Conservation (phyloP, 2,888 invertebrate species). For the Temnothorax unifasciatus region DNA sequence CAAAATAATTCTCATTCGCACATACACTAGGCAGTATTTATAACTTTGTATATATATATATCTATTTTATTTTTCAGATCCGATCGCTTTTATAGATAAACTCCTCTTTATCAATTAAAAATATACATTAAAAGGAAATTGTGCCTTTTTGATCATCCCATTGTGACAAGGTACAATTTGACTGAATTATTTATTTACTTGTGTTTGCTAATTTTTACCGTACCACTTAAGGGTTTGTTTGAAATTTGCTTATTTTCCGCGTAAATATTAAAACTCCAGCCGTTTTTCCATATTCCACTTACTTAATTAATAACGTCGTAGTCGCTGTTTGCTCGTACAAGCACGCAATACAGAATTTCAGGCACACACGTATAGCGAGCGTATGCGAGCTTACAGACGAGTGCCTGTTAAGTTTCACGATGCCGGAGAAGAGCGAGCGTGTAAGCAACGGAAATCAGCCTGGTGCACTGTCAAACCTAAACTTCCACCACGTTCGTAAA, state of each 20-base stretch:
- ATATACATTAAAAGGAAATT: neutral
- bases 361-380: neutral
- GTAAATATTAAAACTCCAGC: constrained; percentile 6
- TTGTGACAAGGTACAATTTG: neutral
- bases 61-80: neutral
- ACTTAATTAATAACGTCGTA: constrained; percentile 38
- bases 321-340: neutral
- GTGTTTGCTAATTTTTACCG: constrained; percentile 16
- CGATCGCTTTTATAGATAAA: neutral
- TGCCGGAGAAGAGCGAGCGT: constrained; percentile 9
- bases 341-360: constrained; percentile 1
- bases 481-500: constrained; percentile 9
- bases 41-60: constrained; percentile 8
- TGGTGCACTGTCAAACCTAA: neutral
- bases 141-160: neutral
- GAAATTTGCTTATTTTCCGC: constrained; percentile 6
- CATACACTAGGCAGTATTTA: neutral
- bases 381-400: constrained; percentile 22
- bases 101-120: neutral
- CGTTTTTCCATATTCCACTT: constrained; percentile 14
- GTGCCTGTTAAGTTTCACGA: constrained; percentile 39
- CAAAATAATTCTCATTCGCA: neutral
- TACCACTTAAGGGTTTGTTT: neutral
- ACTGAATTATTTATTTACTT: neutral
- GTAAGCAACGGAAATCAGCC: constrained; percentile 15